Evolutionary conservation across 1,140 invertebrate genomes (phyloP).

Genomic region (Drosophila ogumai): DNA sequence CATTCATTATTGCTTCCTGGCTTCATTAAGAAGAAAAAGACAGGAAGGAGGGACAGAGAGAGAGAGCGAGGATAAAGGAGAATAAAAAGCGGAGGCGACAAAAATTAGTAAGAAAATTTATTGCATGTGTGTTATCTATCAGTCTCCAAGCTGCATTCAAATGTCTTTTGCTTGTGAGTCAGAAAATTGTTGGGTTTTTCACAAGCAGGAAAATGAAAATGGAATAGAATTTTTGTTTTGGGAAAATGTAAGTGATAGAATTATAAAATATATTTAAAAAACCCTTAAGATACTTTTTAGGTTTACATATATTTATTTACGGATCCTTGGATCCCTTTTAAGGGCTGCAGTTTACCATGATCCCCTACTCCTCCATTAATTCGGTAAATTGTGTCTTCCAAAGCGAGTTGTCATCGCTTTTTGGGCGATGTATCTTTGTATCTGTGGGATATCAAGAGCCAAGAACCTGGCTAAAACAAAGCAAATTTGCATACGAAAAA

Average conservation of each 20-base stretch:
- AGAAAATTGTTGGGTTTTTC: neutral
- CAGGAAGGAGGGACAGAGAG: neutral
- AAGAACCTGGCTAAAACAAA: conserved; percentile 23
- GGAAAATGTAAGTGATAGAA: neutral
- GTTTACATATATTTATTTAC: neutral
- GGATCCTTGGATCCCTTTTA: neutral
- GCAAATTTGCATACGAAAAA: conserved; percentile 57
- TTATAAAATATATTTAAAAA: neutral
- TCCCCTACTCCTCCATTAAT: conserved; percentile 10
- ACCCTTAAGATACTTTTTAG: too few species aligned
- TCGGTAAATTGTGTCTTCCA: conserved; percentile 25
- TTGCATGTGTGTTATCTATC: conserved; percentile 65
- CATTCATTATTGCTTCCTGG: conserved; percentile 27
- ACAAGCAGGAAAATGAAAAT: neutral
- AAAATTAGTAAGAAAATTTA: conserved; percentile 79
- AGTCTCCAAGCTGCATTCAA: conserved; percentile 34
- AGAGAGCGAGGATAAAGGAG: conserved; percentile 16
- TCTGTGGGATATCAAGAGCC: conserved; percentile 12
- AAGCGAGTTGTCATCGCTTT: conserved; percentile 36
- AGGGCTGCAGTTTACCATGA: conserved; percentile 4
- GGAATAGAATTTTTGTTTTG: neutral
- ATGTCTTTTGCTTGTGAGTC: conserved; percentile 15
- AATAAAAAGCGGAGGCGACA: conserved; percentile 55
- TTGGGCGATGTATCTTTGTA: conserved; percentile 17
- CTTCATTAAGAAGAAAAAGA: conserved; percentile 51